Evolutionary conservation across 1,140 invertebrate species (phyloP).

Genomic region (Neodiprion lecontei): DNA sequence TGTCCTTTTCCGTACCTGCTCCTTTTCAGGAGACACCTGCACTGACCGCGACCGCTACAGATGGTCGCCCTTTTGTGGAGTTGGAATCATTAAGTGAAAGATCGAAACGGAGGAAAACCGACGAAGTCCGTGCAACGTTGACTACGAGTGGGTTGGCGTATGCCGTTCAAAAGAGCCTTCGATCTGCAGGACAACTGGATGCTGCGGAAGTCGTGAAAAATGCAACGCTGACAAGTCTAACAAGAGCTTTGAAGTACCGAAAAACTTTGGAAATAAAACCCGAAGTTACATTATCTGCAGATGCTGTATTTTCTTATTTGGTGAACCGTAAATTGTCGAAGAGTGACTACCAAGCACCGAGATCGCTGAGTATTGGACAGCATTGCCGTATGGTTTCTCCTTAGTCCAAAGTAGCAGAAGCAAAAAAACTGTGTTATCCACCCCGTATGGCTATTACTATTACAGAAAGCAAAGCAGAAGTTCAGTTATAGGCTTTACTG

Average conservation of each 20-base stretch:
- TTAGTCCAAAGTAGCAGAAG: slow-evolving; percentile 28
- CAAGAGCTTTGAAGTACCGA: slow-evolving; percentile 18
- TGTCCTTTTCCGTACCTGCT: too few relatives aligned
- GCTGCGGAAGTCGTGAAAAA: not conserved
- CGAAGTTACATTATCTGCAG: slow-evolving; percentile 13
- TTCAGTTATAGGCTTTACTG: slow-evolving; percentile 34
- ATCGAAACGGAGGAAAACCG: slow-evolving; percentile 39
- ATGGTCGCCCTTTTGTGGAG: slow-evolving; percentile 30
- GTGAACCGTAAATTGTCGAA: slow-evolving; percentile 15
- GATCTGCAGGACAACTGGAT: slow-evolving; percentile 18
- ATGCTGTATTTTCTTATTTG: slow-evolving; percentile 14
- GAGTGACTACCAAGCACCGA: slow-evolving; percentile 5
- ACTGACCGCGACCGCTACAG: too few relatives aligned
- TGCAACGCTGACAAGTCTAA: slow-evolving; percentile 13
- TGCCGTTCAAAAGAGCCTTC: slow-evolving; percentile 33
- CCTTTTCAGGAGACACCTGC: too few relatives aligned
- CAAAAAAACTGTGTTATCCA: slow-evolving; percentile 32
- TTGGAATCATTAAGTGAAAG: slow-evolving; percentile 38
- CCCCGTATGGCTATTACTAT: slow-evolving; percentile 21
- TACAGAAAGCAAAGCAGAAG: slow-evolving; percentile 32
- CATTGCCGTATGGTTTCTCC: slow-evolving; percentile 13
- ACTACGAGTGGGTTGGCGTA: slow-evolving; percentile 29
- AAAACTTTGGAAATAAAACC: not conserved
- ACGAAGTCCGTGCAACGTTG: slow-evolving; percentile 30
- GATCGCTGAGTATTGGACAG: slow-evolving; percentile 6